A percentile compares a stretch with the other conserved stretches of the same genome.
These are phyloP conservation scores for Pheosia gnoma DNA, from an alignment of 2,888 invertebrate genomes.

Conservation along the genomic window DNA sequence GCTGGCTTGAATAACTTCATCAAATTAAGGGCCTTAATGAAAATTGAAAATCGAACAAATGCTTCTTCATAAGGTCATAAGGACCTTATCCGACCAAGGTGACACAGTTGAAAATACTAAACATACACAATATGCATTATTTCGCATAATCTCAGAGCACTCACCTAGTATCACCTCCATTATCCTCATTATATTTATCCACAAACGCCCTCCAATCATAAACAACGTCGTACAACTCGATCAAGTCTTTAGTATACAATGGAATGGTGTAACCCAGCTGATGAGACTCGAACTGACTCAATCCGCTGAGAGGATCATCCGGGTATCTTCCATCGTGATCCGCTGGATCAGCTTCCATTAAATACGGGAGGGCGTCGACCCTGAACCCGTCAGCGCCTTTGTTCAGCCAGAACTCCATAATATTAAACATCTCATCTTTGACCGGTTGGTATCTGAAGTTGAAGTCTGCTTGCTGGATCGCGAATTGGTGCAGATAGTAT, in stretches of 20 bases:
- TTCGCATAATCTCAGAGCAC: conserved; percentile 14
- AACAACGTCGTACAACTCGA: conserved; percentile 82
- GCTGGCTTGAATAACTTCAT: not conserved
- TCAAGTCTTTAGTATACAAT: conserved; percentile 85
- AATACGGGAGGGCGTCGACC: conserved; percentile 86
- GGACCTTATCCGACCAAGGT: too few relatives aligned
- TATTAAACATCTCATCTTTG: conserved; percentile 81
- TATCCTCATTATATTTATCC: conserved; percentile 70
- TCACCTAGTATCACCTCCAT: conserved; percentile 73
- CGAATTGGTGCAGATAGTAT: conserved; percentile 88
- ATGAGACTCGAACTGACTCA: conserved; percentile 69
- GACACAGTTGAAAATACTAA: not conserved
- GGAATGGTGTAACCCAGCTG: conserved; percentile 85
- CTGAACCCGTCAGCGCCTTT: conserved; percentile 91
- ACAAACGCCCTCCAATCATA: conserved; percentile 83
- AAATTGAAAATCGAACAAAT: not conserved
- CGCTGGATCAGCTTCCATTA: conserved; percentile 79
- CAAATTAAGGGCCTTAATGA: not conserved
- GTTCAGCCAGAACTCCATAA: conserved; percentile 89
- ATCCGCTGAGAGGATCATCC: conserved; percentile 80
- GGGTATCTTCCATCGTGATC: conserved; percentile 65
- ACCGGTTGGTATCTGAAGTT: conserved; percentile 86
- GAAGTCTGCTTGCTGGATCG: conserved; percentile 86
- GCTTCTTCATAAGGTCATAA: too few relatives aligned
- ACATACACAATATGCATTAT: not conserved